phyloP scores from a whole-genome alignment of 2,888 invertebrate species.

The Dasypogon diadema region DNA sequence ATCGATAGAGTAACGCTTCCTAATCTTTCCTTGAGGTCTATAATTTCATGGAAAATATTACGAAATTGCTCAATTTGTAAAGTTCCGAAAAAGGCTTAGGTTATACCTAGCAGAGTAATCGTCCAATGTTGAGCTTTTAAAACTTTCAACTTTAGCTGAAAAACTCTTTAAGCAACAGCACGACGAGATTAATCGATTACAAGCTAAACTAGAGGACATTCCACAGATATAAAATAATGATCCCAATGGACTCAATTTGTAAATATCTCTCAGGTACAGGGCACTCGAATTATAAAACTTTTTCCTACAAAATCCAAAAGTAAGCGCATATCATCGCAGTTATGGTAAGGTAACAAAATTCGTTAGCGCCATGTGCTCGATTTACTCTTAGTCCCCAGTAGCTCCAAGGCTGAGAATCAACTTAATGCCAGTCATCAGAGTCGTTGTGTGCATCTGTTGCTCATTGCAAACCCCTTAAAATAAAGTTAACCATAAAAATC shows the following conservation, averaged over 20 bases:
- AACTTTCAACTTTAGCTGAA: no score
- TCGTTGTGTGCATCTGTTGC: slow-evolving; percentile 51
- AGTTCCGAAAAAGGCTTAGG: no score
- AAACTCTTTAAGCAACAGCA: no score
- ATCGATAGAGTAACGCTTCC: no score
- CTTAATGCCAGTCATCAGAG: slow-evolving; percentile 42
- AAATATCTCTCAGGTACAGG: slow-evolving; percentile 3
- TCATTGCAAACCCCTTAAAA: slow-evolving; percentile 52
- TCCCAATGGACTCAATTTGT: background rate
- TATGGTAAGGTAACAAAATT: slow-evolving; percentile 10
- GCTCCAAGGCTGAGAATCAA: slow-evolving; percentile 17
- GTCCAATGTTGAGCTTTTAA: no score
- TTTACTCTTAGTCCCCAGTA: background rate
- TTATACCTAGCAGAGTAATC: no score
- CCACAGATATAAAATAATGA: no score
- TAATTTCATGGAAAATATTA: no score
- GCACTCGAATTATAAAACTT: slow-evolving; percentile 34
- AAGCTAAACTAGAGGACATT: no score
- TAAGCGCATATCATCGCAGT: slow-evolving; percentile 4
- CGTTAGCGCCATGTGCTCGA: slow-evolving; percentile 22
- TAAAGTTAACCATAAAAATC: slow-evolving; percentile 53
- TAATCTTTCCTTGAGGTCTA: no score
- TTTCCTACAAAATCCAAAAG: slow-evolving; percentile 22
- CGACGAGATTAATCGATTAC: no score
- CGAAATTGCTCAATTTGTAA: no score